Evolutionary conservation across 2,797 vertebrate species (phyloP).

Genomic region (Sardinella longiceps): DNA sequence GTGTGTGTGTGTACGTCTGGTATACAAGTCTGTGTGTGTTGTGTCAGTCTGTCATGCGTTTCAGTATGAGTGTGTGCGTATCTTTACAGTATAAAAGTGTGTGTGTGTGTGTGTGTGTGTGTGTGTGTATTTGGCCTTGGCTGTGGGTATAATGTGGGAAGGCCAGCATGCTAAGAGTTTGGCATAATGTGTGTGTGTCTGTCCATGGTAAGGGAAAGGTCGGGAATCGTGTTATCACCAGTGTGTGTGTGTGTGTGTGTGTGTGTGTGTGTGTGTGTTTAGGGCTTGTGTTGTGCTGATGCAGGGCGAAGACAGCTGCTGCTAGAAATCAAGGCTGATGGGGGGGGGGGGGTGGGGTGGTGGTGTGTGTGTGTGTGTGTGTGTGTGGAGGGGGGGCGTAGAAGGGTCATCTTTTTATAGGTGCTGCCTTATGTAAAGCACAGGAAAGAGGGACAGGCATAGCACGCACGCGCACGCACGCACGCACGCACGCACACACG

Average conservation of each 20-base stretch:
- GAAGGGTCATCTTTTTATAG: conserved; percentile 78
- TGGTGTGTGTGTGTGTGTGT: conserved; percentile 12
- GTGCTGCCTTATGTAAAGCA: conserved; percentile 63
- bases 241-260: not conserved
- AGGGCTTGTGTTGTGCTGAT: conserved; percentile 66
- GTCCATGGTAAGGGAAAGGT: not conserved
- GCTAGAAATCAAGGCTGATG: conserved; percentile 60
- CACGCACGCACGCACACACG: too few species aligned
- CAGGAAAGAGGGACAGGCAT: conserved; percentile 55
- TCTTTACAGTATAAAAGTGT: too few species aligned
- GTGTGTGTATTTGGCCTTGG: not conserved
- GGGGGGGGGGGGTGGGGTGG: not conserved
- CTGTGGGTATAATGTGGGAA: not conserved
- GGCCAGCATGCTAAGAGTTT: not conserved
- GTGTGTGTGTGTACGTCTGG: not conserved
- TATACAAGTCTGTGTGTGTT: not conserved
- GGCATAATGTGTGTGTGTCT: not conserved
- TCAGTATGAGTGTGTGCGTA: not conserved
- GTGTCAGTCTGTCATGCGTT: not conserved
- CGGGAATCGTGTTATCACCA: not conserved
- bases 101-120: not conserved
- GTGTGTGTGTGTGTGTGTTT: conserved; percentile 52
- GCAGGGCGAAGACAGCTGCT: conserved; percentile 70
- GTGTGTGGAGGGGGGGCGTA: conserved; percentile 47
- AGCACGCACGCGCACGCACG: too few species aligned